Evolutionary conservation across 2,888 invertebrate species (phyloP), one percentile per base, ranked within the genome.

Genomic region (Cheilosia pagana): DNA sequence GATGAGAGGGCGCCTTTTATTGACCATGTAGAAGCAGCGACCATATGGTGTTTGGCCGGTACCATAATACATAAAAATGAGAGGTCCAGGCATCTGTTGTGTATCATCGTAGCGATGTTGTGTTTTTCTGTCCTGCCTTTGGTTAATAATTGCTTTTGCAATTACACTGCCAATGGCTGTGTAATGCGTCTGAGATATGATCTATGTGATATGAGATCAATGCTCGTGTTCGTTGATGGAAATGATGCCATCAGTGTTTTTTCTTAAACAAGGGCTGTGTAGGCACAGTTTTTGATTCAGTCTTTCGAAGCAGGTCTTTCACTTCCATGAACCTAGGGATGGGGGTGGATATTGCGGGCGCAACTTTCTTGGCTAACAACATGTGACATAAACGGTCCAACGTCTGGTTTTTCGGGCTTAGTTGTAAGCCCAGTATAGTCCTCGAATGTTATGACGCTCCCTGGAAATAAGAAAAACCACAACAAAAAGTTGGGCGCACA

Each of bases 1-100:
- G 53, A 62, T 45, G 71, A 78, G 71, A 78, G 87, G 89, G 89
- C 89, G 89, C 89, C 88, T 87, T 65, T 43, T 55, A 57, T 81
- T 87, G 86, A 81, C 88, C 89, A 89, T 89, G 88, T 87, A 60
- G 62, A 78, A 28, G 76, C 28, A 28, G 28, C n/a, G n/a, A 62
- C 87, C 87, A 87, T 87, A 87, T 87, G 87, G 87, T 86, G 86
- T 77, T 76, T 76, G 71, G 59, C 67, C 35, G 48, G 23, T 48
- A 35, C 35, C 35, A n/a, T n/a, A 12, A 57, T 25, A 45, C 21
- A 8, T 55, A 52, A 28, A 28, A 28, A 8, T 52, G 53, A 39
- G 23, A 23, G 39, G 50, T 59, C 48, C 31, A 55, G 12, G 35
- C 12, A 35, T 35, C 12, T 35, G 35, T 4, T 48, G 52, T 63